Percentiles rank a stretch among this genome's conserved stretches.
phyloP scores from a whole-genome alignment of 2,797 vertebrate species.

The Sphenodon punctatus region DNA sequence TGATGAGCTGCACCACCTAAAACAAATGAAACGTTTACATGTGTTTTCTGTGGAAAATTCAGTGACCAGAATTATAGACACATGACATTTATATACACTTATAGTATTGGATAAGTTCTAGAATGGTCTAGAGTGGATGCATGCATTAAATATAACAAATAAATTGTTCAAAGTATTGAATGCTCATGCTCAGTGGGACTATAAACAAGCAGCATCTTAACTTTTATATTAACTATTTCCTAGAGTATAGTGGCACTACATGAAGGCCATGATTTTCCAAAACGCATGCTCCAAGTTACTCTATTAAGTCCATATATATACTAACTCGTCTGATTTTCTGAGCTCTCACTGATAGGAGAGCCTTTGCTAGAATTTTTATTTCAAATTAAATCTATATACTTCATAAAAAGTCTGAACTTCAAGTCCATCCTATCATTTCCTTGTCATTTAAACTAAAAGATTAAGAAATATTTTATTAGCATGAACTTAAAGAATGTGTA shows the following conservation, averaged over 20 bases:
- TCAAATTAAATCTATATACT: not conserved
- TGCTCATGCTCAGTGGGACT: not conserved
- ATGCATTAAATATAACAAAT: not conserved
- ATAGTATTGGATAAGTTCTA: not conserved
- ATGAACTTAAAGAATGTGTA: not conserved
- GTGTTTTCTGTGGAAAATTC: not conserved
- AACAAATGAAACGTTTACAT: conserved; percentile 56
- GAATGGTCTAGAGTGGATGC: not conserved
- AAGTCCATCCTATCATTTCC: not conserved
- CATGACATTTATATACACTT: not conserved
- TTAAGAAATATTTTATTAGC: not conserved
- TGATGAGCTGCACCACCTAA: conserved; percentile 97
- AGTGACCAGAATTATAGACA: conserved; percentile 4
- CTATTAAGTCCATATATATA: not conserved
- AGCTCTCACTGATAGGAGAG: not conserved
- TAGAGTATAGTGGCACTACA: not conserved
- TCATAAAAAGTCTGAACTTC: not conserved
- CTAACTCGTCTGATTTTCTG: not conserved
- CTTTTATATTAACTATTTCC: not conserved
- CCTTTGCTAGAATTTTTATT: not conserved
- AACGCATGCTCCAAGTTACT: not conserved
- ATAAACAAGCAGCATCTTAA: not conserved
- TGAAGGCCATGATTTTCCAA: not conserved
- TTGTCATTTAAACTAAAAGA: not conserved
- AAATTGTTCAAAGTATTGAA: not conserved